Percentiles rank a stretch among this genome's conserved stretches.
These are phyloP conservation scores for Nothocercus nigrocapillus DNA, from an alignment of 2,113 vertebrate genomes.

Conservation along the genomic window DNA sequence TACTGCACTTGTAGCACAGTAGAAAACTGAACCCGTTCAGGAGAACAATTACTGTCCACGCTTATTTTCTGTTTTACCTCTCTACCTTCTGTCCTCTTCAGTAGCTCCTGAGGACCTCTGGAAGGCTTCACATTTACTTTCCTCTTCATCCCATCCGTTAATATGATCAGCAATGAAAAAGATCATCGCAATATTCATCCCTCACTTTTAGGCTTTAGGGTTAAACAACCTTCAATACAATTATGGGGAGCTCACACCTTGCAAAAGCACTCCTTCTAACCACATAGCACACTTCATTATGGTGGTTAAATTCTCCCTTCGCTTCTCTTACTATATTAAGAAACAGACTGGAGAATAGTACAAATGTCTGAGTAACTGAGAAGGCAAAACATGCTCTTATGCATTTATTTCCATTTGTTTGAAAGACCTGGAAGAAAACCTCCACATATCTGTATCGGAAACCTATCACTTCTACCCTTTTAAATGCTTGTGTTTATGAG, in stretches of 20 bases:
- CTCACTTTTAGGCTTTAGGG: constrained; percentile 51
- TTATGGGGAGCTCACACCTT: background rate
- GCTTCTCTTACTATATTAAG: constrained; percentile 10
- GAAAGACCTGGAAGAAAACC: background rate
- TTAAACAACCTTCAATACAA: constrained; percentile 43
- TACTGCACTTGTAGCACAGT: background rate
- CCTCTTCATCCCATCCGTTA: constrained; percentile 38
- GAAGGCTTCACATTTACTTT: constrained; percentile 34
- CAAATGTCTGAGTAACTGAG: background rate
- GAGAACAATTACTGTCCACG: background rate
- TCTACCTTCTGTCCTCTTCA: constrained; percentile 37
- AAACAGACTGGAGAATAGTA: background rate
- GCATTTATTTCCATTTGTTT: background rate
- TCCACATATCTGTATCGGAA: background rate
- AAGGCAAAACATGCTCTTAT: background rate
- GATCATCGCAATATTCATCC: constrained; percentile 50
- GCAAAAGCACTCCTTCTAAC: constrained; percentile 17
- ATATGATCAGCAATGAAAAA: constrained; percentile 44
- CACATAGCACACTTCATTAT: background rate
- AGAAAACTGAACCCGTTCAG: constrained; percentile 37
- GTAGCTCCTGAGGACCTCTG: constrained; percentile 44
- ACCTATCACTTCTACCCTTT: background rate
- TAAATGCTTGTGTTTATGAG: background rate
- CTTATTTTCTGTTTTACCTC: constrained; percentile 39
- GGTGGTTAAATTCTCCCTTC: background rate